A percentile compares a stretch with the other conserved stretches of the same genome.
Evolutionary conservation across 2,797 vertebrate genomes (phyloP).

Genomic region (Bryconaethiops microstoma): DNA sequence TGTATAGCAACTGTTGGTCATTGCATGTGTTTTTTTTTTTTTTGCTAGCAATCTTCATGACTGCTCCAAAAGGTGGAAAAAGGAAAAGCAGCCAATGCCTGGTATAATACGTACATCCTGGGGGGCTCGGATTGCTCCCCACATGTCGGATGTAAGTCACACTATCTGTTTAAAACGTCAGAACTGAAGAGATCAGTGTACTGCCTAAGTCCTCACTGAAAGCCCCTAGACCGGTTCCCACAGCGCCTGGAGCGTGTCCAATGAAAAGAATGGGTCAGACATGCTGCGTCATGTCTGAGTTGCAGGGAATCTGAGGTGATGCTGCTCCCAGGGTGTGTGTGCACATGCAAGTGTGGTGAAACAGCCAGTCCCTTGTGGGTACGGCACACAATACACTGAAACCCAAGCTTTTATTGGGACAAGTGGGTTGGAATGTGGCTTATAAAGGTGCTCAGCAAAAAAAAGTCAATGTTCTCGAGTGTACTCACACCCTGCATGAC

Average conservation of each 20-base stretch:
- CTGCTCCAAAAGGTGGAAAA: too few species aligned
- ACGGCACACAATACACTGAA: background rate
- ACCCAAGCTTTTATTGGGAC: background rate
- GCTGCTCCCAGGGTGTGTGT: background rate
- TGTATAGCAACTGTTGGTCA: too few species aligned
- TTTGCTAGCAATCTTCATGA: too few species aligned
- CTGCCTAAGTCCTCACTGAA: slow-evolving; percentile 15
- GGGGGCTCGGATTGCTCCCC: background rate
- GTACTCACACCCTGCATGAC: slow-evolving; percentile 76
- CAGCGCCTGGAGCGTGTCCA: background rate
- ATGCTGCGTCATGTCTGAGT: slow-evolving; percentile 34
- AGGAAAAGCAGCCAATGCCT: background rate
- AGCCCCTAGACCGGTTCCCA: slow-evolving; percentile 35
- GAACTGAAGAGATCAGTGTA: background rate
- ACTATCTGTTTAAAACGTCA: background rate
- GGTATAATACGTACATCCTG: background rate
- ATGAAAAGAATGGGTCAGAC: slow-evolving; percentile 12
- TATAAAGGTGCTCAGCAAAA: background rate
- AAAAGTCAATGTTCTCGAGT: background rate
- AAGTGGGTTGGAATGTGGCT: background rate
- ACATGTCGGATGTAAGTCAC: background rate
- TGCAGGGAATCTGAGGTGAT: slow-evolving; percentile 10
- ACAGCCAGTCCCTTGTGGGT: background rate
- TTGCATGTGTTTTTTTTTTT: too few species aligned
- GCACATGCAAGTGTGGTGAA: slow-evolving; percentile 8